Conservation (phyloP, 2,888 invertebrate genomes). For the Notodonta ziczac region DNA sequence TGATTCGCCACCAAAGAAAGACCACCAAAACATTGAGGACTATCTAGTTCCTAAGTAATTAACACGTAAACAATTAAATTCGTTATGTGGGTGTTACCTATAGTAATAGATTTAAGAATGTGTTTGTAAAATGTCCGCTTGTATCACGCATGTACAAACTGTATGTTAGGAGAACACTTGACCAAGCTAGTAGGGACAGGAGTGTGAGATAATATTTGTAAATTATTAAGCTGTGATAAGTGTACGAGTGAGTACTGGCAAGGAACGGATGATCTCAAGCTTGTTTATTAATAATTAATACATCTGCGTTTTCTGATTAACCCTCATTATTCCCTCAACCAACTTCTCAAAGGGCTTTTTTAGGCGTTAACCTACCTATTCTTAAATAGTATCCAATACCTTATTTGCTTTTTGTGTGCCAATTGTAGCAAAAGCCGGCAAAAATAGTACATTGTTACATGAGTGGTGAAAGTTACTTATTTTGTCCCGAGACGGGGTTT, state of each 20-base stretch:
- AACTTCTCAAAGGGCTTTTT: no score
- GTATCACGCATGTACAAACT: slow-evolving; percentile 38
- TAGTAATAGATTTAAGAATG: slow-evolving; percentile 35
- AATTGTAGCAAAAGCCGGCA: no score
- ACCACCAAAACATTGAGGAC: slow-evolving; percentile 11
- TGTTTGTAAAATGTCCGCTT: slow-evolving; percentile 31
- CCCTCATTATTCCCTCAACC: no score
- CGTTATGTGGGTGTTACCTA: slow-evolving; percentile 46
- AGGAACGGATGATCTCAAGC: slow-evolving; percentile 40
- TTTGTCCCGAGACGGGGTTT: no score
- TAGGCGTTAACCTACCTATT: no score
- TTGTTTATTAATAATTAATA: slow-evolving; percentile 34
- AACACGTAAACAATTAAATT: slow-evolving; percentile 25
- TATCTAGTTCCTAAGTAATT: slow-evolving; percentile 30
- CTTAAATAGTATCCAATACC: no score
- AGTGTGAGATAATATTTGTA: slow-evolving; percentile 64
- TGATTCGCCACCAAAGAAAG: not conserved
- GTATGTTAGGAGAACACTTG: slow-evolving; percentile 50
- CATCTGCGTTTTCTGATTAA: slow-evolving; percentile 30
- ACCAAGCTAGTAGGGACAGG: slow-evolving; percentile 63
- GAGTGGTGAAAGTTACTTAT: no score
- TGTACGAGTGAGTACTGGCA: slow-evolving; percentile 46
- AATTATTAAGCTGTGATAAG: slow-evolving; percentile 81
- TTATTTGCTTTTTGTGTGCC: no score
- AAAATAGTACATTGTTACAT: no score